Evolutionary conservation across 2,888 invertebrate genomes (phyloP).

Genomic region (Phoenoteleia sp.): DNA sequence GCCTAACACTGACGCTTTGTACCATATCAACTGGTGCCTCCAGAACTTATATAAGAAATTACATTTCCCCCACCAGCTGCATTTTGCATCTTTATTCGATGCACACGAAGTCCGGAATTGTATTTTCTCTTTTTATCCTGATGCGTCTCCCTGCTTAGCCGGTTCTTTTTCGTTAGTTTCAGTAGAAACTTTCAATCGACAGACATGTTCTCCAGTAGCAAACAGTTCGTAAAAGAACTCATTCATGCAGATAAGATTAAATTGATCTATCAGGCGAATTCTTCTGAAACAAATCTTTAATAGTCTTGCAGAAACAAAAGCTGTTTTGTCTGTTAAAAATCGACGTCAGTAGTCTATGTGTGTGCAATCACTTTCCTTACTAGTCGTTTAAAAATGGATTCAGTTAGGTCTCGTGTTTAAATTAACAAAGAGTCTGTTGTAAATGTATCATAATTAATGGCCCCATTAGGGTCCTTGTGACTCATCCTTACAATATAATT

Average conservation of each 20-base stretch:
- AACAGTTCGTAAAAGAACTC: conserved; percentile 8
- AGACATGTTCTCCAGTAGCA: not conserved
- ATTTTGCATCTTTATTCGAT: conserved; percentile 14
- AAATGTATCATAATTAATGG: too few relatives aligned
- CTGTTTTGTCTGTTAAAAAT: too few relatives aligned
- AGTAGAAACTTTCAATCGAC: conserved; percentile 5
- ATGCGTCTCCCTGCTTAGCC: conserved; percentile 12
- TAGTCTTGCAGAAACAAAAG: too few relatives aligned
- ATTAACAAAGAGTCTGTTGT: too few relatives aligned
- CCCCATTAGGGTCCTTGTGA: too few relatives aligned
- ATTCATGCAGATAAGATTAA: not conserved
- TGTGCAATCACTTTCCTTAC: too few relatives aligned
- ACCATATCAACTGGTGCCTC: conserved; percentile 28
- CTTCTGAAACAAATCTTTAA: too few relatives aligned
- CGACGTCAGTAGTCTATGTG: too few relatives aligned
- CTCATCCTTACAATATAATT: too few relatives aligned
- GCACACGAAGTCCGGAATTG: not conserved
- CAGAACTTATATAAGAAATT: conserved; percentile 25
- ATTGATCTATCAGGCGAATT: not conserved
- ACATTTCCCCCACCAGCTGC: conserved; percentile 10
- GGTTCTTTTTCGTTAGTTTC: not conserved
- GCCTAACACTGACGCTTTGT: conserved; percentile 8
- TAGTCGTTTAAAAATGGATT: too few relatives aligned
- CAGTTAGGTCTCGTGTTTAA: too few relatives aligned
- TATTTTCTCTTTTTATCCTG: conserved; percentile 17